Base-by-base conservation (phyloP, 2,797 vertebrate genomes). In the Poecilia velifera region DNA sequence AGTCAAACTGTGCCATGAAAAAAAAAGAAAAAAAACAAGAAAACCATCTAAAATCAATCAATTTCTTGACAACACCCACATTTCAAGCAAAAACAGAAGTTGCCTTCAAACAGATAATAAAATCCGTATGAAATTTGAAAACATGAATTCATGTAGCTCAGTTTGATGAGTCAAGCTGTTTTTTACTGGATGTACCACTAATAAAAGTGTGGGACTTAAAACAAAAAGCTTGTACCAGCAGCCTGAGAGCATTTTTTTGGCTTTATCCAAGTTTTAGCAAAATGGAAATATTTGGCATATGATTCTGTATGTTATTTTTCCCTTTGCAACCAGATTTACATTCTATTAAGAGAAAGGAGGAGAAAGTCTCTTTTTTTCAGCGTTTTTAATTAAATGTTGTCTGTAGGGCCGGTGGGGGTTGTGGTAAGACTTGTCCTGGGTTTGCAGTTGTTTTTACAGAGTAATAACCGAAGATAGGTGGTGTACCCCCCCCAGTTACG, bases 21-120 rank as follows among this genome's bases (percentile, higher is more conserved):
- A 66, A 36, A 18, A 20, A 16, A 20, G 25, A 25, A 66, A 22
- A 22, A 8, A 5, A 8, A 20, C 22, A 41, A 25, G 36, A 25
- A 18, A 20, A 10, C 12, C 53, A 74, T 78, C 72, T 66, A 78
- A 43, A 25, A 12, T 76, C 34, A 80, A 77, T 76, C 46, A 2
- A 49, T 8, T 39, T 76, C 22, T 46, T 43, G 2, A 51, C 20
- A 57, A 68, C 36, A 31, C 84, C 71, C 78, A 83, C 75, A 85
- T 57, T n/a, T 41, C n/a, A 78, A 85, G 79, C 79, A 87, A 91
- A 90, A 90, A 81, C 16, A 66, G 16, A 62, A 62, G 18, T 25
- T 68, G 20, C 16, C 3, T 1, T 36, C 31, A 0, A 22, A 39
- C 16, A 36, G 0, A 64, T 18, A 34, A 34, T 20, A 64, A 36